Percentiles rank a stretch among this genome's conserved stretches.
Conservation (phyloP, 2,113 vertebrate species). For the Sinocyclocheilus anshuiensis region DNA sequence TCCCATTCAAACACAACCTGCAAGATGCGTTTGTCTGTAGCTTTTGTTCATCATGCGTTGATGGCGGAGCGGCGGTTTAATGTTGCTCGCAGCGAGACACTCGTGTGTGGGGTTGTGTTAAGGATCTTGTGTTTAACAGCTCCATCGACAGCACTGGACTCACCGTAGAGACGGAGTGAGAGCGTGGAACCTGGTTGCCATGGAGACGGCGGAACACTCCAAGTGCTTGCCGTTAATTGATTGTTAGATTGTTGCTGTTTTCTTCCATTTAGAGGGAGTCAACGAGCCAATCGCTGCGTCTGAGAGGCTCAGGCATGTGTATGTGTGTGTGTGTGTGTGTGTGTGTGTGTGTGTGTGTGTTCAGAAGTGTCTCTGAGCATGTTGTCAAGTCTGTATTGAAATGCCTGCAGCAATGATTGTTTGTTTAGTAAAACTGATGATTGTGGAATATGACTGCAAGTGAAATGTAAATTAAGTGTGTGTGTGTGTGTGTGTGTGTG, state of each 20-base stretch:
- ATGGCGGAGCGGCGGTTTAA: neutral
- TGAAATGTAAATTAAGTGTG: too few species aligned
- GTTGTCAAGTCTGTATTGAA: neutral
- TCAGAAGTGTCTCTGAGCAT: neutral
- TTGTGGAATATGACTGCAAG: too few species aligned
- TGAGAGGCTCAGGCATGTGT: neutral
- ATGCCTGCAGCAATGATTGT: neutral
- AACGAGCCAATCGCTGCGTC: neutral
- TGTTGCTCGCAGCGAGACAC: neutral
- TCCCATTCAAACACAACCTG: neutral
- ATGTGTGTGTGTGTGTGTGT: neutral
- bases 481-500: too few species aligned
- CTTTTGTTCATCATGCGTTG: neutral
- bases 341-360: neutral
- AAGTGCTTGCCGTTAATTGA: slow-evolving; percentile 25
- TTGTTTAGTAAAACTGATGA: neutral
- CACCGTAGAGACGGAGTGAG: neutral
- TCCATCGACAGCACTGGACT: neutral
- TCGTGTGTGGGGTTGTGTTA: slow-evolving; percentile 32
- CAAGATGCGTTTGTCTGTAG: neutral
- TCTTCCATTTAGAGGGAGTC: slow-evolving; percentile 1
- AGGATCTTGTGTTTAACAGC: slow-evolving; percentile 5
- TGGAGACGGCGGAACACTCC: slow-evolving; percentile 26
- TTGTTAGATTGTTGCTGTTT: slow-evolving; percentile 24
- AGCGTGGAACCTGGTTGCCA: slow-evolving; percentile 35